A percentile compares a stretch with the other conserved stretches of the same genome.
phyloP scores from a whole-genome alignment of 2,888 invertebrate genomes.

The Meteorus cinctellus region DNA sequence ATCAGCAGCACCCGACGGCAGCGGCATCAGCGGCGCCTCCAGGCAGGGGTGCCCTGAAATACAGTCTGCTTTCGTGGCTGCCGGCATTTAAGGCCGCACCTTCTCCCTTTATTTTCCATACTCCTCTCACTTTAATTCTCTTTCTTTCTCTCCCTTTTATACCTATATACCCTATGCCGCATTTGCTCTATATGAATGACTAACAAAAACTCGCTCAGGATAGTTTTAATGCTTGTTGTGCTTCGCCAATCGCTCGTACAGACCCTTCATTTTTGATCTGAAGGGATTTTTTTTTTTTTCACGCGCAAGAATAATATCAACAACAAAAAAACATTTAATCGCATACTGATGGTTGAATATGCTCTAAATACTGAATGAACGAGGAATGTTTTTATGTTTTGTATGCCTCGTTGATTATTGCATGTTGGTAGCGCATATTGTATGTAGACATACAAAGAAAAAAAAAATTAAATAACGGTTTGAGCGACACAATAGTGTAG shows the following conservation, averaged over 20 bases:
- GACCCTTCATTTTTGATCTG: constrained; percentile 20
- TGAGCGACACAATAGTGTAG: constrained; percentile 25
- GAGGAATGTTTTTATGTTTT: constrained; percentile 9
- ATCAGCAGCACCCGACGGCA: constrained; percentile 7
- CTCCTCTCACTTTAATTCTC: constrained; percentile 1
- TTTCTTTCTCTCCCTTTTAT: constrained; percentile 4
- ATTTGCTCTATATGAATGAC: constrained; percentile 32
- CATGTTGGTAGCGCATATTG: neutral
- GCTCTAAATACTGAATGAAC: neutral
- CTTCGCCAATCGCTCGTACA: constrained; percentile 32
- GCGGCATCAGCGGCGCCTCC: constrained; percentile 40
- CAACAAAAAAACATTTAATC: constrained; percentile 6
- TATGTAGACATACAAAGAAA: constrained; percentile 7
- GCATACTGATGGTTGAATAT: neutral
- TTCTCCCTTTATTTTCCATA: neutral
- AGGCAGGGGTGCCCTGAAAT: constrained; percentile 55
- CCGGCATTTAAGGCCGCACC: constrained; percentile 59
- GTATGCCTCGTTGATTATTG: neutral
- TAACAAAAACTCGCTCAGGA: constrained; percentile 38
- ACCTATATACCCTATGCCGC: constrained; percentile 4
- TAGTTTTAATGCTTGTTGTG: constrained; percentile 38
- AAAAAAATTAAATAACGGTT: constrained; percentile 28
- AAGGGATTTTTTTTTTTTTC: neutral
- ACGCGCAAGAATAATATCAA: constrained; percentile 11
- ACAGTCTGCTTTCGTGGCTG: constrained; percentile 58